phyloP scores from a whole-genome alignment of 2,888 invertebrate species.

The Thereva unica region DNA sequence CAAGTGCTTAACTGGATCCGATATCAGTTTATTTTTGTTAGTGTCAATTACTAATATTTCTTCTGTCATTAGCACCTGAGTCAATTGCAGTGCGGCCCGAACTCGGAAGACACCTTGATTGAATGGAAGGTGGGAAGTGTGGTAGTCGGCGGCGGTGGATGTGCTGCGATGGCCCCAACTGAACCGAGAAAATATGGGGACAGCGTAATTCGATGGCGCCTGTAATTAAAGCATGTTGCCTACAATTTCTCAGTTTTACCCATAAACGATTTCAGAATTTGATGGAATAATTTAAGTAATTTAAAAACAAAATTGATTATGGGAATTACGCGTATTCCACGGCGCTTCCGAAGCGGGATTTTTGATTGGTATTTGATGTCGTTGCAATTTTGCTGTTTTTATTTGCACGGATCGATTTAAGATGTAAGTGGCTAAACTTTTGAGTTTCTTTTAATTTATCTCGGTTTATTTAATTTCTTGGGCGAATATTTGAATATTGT shows the following conservation, averaged over 20 bases:
- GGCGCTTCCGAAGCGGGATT: background rate
- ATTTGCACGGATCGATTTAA: no score
- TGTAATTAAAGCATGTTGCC: conserved; percentile 13
- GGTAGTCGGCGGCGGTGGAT: conserved; percentile 13
- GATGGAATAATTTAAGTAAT: conserved; percentile 34
- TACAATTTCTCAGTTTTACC: no score
- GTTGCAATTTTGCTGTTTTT: no score
- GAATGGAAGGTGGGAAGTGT: conserved; percentile 17
- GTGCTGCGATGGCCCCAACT: no score
- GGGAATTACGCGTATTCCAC: no score
- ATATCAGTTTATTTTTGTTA: conserved; percentile 15
- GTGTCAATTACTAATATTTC: conserved; percentile 34
- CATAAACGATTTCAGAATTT: conserved; percentile 22
- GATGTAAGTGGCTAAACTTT: no score
- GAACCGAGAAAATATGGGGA: conserved; percentile 11
- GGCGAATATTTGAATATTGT: no score
- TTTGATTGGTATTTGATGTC: background rate
- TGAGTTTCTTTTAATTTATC: no score
- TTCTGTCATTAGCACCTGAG: conserved; percentile 21
- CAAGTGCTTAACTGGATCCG: conserved; percentile 26
- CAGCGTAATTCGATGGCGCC: conserved; percentile 22
- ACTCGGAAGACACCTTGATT: conserved; percentile 8
- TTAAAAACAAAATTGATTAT: conserved; percentile 14
- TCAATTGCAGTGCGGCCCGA: conserved; percentile 6
- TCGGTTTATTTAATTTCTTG: no score